Conservation (phyloP, 1,140 invertebrate species). For the Portunus trituberculatus region DNA sequence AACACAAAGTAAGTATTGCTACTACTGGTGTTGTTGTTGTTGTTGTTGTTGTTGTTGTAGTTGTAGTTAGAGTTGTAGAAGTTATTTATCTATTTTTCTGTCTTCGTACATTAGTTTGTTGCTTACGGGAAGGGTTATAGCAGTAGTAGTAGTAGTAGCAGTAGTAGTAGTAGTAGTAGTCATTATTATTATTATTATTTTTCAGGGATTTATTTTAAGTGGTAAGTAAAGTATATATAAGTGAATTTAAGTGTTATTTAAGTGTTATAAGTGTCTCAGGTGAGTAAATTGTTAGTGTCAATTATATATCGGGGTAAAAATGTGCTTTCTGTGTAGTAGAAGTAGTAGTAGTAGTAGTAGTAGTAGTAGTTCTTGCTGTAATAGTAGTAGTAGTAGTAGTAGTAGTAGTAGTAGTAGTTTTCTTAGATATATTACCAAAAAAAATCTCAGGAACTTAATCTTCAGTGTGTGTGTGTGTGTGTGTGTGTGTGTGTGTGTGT, state of each 20-base stretch:
- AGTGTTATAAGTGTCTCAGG: no score
- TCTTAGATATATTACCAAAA: neutral
- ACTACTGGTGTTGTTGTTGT: slow-evolving; percentile 24
- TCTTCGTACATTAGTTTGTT: neutral
- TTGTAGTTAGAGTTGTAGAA: neutral
- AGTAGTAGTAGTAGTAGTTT: slow-evolving; percentile 14
- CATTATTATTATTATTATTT: neutral
- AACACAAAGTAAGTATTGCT: slow-evolving; percentile 62
- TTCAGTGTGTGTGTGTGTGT: slow-evolving; percentile 2
- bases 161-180: neutral
- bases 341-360: slow-evolving; percentile 37
- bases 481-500: slow-evolving; percentile 1
- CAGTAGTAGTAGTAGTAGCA: no score
- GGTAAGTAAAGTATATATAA: no score
- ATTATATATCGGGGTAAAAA: neutral
- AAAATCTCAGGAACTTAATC: neutral
- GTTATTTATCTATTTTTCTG: neutral
- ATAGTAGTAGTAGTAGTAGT: slow-evolving; percentile 28
- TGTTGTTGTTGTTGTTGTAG: slow-evolving; percentile 46
- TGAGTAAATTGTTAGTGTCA: no score
- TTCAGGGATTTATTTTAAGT: no score
- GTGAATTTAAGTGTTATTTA: no score
- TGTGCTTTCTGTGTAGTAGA: neutral
- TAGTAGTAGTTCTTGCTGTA: slow-evolving; percentile 34
- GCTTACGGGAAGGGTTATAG: neutral